Conservation (phyloP, 1,140 invertebrate species). For the Batillaria attramentaria region DNA sequence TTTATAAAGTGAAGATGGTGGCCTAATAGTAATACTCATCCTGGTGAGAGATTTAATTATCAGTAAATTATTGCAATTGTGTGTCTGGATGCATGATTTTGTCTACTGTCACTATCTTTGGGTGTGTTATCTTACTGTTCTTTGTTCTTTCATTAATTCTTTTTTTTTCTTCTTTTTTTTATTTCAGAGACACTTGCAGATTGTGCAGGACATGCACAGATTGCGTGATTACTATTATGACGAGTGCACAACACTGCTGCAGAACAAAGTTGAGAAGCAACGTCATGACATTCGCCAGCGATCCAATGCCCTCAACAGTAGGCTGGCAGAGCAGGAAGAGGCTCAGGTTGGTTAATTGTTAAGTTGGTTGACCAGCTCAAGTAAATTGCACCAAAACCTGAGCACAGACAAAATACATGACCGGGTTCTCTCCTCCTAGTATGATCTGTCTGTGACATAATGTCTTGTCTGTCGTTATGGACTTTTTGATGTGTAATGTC, state of each 20-base stretch:
- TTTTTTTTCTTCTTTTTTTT: constrained; percentile 6
- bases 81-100: constrained; percentile 25
- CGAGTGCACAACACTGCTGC: constrained; percentile 44
- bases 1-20: too few relatives aligned
- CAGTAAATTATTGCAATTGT: too few relatives aligned
- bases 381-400: too few relatives aligned
- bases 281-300: constrained; percentile 41
- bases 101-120: constrained; percentile 36
- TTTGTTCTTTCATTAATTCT: constrained; percentile 25
- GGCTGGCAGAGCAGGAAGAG: constrained; percentile 37
- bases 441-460: too few relatives aligned
- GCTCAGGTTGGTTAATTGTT: too few relatives aligned
- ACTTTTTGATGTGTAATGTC: too few relatives aligned
- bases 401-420: too few relatives aligned
- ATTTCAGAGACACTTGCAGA: constrained; percentile 48
- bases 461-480: too few relatives aligned
- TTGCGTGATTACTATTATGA: constrained; percentile 49
- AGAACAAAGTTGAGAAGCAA: constrained; percentile 47
- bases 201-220: constrained; percentile 50
- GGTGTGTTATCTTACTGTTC: constrained; percentile 67
- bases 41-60: too few relatives aligned
- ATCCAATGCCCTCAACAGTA: constrained; percentile 22
- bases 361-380: too few relatives aligned
- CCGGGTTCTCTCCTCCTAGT: too few relatives aligned
- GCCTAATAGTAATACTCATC: too few relatives aligned